These are phyloP conservation scores for Meloidogyne chitwoodi DNA, from an alignment of 1,140 invertebrate genomes.

Conservation along the genomic window DNA sequence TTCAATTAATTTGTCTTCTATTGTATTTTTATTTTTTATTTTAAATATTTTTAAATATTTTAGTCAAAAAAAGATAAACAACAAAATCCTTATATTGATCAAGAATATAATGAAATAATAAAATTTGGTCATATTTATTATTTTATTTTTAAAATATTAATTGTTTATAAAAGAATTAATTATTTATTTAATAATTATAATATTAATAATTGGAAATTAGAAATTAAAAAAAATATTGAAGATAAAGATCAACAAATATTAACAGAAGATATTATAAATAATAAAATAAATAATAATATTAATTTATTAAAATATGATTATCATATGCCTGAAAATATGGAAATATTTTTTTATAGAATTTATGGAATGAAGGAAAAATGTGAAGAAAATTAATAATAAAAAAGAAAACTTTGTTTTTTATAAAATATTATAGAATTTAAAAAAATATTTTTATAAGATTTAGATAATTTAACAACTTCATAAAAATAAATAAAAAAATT, in stretches of 20 bases:
- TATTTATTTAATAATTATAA: not conserved
- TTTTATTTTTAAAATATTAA: not conserved
- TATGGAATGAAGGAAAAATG: not conserved
- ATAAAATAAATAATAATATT: not conserved
- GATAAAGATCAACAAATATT: not conserved
- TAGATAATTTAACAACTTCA: no score
- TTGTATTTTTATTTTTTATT: no score
- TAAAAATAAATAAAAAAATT: no score
- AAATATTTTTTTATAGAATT: slow-evolving; percentile 3
- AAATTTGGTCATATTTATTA: not conserved
- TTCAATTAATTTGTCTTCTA: not conserved
- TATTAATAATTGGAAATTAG: not conserved
- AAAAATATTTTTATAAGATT: no score
- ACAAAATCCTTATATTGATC: not conserved
- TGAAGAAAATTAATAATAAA: not conserved
- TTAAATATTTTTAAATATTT: not conserved
- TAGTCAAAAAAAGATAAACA: not conserved
- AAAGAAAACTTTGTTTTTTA: no score
- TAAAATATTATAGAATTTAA: no score
- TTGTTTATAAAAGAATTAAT: not conserved
- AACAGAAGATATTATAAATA: not conserved
- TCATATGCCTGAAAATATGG: not conserved
- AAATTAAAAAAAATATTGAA: not conserved
- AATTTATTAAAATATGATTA: not conserved
- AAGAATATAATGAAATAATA: not conserved